Evolutionary conservation across 2,113 vertebrate species (phyloP).

Genomic region (Pterocles gutturalis): DNA sequence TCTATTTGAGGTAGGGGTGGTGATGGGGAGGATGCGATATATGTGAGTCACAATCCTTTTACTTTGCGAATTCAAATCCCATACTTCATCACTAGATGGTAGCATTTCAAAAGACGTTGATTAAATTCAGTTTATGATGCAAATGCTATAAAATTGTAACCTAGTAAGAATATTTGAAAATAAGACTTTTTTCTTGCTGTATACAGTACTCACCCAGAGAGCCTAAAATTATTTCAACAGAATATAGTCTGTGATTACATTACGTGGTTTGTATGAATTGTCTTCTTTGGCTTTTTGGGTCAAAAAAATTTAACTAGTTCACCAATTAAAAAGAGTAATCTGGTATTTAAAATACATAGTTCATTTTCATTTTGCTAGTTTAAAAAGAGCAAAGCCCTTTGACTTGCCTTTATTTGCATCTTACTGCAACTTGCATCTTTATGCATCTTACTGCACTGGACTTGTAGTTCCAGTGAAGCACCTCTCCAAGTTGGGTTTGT

Average conservation of each 20-base stretch:
- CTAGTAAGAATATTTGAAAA: neutral
- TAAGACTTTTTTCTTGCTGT: neutral
- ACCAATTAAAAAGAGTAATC: neutral
- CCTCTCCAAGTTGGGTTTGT: neutral
- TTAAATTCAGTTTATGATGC: neutral
- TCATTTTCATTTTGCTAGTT: neutral
- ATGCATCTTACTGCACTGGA: neutral
- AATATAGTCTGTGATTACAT: neutral
- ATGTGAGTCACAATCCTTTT: neutral
- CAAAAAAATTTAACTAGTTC: neutral
- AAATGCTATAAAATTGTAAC: neutral
- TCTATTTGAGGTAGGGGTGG: neutral
- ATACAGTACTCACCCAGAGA: neutral
- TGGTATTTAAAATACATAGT: neutral
- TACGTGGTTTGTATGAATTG: neutral
- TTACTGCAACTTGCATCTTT: neutral
- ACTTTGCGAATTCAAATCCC: neutral
- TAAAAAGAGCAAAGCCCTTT: neutral
- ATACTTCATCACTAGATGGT: conserved; percentile 30
- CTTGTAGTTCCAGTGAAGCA: neutral
- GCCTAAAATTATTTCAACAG: neutral
- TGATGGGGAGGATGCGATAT: accelerated
- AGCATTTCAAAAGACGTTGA: neutral
- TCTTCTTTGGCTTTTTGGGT: neutral
- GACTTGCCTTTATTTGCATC: neutral